Conservation (phyloP, 2,888 invertebrate species). For the Platycheirus rosarum region DNA sequence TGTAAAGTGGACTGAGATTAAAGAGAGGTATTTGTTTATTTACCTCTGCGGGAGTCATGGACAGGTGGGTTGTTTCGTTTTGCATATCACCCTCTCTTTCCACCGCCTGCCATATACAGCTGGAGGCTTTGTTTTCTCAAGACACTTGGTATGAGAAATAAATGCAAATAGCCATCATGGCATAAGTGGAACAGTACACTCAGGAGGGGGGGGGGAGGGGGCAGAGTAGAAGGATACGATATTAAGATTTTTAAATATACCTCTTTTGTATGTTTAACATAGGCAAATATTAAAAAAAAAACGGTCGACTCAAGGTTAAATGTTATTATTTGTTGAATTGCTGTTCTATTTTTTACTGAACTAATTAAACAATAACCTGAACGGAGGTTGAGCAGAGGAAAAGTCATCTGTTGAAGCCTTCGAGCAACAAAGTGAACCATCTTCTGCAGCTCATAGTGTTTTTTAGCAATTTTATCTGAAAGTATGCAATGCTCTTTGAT, state of each 20-base stretch:
- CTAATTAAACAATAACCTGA: slow-evolving; percentile 59
- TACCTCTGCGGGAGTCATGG: slow-evolving; percentile 61
- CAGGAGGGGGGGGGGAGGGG: slow-evolving; percentile 13
- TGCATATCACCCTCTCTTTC: slow-evolving; percentile 22
- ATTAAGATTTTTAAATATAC: slow-evolving; percentile 33
- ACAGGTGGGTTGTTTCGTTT: slow-evolving; percentile 30
- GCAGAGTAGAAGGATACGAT: not conserved
- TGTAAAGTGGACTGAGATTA: slow-evolving; percentile 46
- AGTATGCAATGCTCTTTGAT: slow-evolving; percentile 3
- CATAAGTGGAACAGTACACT: slow-evolving; percentile 67
- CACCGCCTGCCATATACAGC: slow-evolving; percentile 5
- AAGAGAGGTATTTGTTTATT: slow-evolving; percentile 61
- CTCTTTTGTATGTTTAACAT: slow-evolving; percentile 20
- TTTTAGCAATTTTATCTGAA: slow-evolving; percentile 28
- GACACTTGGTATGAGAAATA: slow-evolving; percentile 26
- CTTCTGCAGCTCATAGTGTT: not conserved
- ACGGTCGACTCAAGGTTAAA: slow-evolving; percentile 58
- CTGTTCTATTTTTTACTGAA: slow-evolving; percentile 45
- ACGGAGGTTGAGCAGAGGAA: not conserved
- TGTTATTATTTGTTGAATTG: slow-evolving; percentile 64
- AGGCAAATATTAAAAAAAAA: slow-evolving; percentile 35
- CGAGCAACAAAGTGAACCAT: slow-evolving; percentile 10
- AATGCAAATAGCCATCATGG: slow-evolving; percentile 65
- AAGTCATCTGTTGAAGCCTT: slow-evolving; percentile 30
- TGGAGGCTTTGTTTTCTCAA: slow-evolving; percentile 55